Conservation (phyloP, 37 sponge, comb jelly and placozoan genomes). For the Aphrocallistes beatrix region DNA sequence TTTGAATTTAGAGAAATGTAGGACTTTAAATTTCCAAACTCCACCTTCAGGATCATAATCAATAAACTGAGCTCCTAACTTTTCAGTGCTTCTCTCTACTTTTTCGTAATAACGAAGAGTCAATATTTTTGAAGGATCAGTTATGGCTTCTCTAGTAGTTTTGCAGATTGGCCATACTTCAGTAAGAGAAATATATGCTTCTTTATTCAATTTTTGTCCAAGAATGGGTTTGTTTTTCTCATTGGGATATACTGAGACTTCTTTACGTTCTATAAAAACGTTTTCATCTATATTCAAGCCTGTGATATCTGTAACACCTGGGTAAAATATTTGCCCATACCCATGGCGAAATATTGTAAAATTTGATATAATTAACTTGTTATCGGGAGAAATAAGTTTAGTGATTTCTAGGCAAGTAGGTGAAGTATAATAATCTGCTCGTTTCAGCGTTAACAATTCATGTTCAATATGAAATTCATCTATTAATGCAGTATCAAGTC, state of each 20-base stretch:
- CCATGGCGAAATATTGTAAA: conserved; percentile 58
- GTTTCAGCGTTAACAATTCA: neutral
- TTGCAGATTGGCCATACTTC: conserved; percentile 70
- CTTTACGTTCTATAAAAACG: conserved; percentile 62
- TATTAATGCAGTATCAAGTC: neutral
- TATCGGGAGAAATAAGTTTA: neutral
- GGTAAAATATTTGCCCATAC: conserved; percentile 51
- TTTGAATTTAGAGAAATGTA: conserved; percentile 81
- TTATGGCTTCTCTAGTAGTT: conserved; percentile 53
- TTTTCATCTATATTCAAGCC: conserved; percentile 64
- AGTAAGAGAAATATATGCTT: conserved; percentile 47
- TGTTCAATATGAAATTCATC: neutral
- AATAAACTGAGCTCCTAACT: conserved; percentile 68
- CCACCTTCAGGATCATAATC: conserved; percentile 65
- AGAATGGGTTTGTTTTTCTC: conserved; percentile 49
- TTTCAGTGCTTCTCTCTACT: conserved; percentile 43
- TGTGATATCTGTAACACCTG: conserved; percentile 47
- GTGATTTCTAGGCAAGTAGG: conserved; percentile 51
- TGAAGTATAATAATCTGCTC: conserved; percentile 44
- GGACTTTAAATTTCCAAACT: conserved; percentile 58
- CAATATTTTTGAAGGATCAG: conserved; percentile 34
- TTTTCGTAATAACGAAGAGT: conserved; percentile 48
- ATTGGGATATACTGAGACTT: conserved; percentile 75
- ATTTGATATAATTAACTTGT: conserved; percentile 25
- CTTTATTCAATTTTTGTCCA: conserved; percentile 72